phyloP scores from a whole-genome alignment of 2,113 vertebrate species.

The Echinops telfairi region DNA sequence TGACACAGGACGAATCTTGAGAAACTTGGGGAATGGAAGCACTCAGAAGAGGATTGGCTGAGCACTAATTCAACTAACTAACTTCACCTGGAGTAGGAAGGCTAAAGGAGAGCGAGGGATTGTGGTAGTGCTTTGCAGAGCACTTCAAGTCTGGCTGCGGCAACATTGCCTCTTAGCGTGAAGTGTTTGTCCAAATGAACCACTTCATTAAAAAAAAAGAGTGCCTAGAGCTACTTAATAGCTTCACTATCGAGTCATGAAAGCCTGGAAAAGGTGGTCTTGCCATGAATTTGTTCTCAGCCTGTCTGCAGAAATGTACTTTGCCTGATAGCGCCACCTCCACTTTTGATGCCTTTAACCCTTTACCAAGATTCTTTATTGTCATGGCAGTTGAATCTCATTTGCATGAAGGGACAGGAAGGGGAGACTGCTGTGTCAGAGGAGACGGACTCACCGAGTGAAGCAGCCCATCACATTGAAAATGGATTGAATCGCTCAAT shows the following conservation, averaged over 20 bases:
- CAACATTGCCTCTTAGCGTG: slow-evolving; percentile 73
- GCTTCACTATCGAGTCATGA: slow-evolving; percentile 39
- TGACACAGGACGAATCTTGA: slow-evolving; percentile 61
- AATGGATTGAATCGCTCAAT: neutral
- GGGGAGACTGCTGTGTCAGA: fast-evolving
- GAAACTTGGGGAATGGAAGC: slow-evolving; percentile 44
- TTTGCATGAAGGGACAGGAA: neutral
- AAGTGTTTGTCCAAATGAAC: slow-evolving; percentile 80
- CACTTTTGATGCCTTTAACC: slow-evolving; percentile 30
- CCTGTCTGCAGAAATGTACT: neutral
- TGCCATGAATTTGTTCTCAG: slow-evolving; percentile 50
- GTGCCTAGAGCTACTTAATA: slow-evolving; percentile 71
- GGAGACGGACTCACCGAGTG: neutral
- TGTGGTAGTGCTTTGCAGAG: slow-evolving; percentile 64
- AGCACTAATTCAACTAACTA: slow-evolving; percentile 70
- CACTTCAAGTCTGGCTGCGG: slow-evolving; percentile 55
- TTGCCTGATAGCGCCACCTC: neutral
- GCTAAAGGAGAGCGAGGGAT: slow-evolving; percentile 48
- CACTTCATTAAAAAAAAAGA: slow-evolving; percentile 78
- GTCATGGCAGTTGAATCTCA: neutral
- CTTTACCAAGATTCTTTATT: neutral
- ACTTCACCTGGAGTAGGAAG: slow-evolving; percentile 36
- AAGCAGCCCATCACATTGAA: neutral
- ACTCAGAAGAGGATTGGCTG: slow-evolving; percentile 54
- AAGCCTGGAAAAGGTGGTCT: slow-evolving; percentile 56